Base-by-base conservation (phyloP, 1,140 invertebrate species). In the Stegodyphus dumicola region DNA sequence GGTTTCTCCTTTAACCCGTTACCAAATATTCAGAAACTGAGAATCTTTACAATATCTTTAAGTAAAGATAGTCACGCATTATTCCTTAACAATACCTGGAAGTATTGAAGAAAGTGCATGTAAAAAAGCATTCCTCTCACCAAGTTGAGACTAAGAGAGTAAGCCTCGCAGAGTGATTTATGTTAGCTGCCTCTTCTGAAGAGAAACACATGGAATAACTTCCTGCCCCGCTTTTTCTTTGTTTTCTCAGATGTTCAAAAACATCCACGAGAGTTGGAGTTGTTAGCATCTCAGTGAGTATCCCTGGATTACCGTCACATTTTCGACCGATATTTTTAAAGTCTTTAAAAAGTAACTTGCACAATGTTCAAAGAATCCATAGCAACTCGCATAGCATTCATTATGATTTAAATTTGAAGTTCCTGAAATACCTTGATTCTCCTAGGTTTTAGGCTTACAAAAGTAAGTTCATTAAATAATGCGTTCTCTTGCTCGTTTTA, bases 141-240 rank as follows among this genome's bases (percentile, higher is more conserved):
- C 74, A 17, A 56, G 18, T 15, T n/a, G 56, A 60, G 56, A 60
- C 65, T 15, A 67, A 67, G 11, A 17, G 65, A 48, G 48, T 60
- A 60, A 54, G 60, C 60, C 17, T 18, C 56, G 74, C 64, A 9
- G 56, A 64, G 18, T 76, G 74, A 76, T 76, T 56, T 64, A 76
- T 64, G 48, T 53, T 33, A 17, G 74, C 74, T 76, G 73, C 73
- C 73, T 76, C 54, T 13, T 9, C 9, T 76, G 74, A 76, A 10
- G n/a, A 13, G 74, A 76, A 76, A 17, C 74, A 76, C 74, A 54
- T 76, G 74, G 74, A 76, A 76, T 13, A 76, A 76, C 74, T 76
- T 76, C 54, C 74, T 18, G 17, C 74, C 54, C 17, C 10, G 17
- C n/a, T 15, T 15, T 67, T 17, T 67, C n/a, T 67, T 56, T 76